A percentile compares a stretch with the other conserved stretches of the same genome.
phyloP scores from a whole-genome alignment of 2,113 vertebrate species.

The Vireo altiloquus region DNA sequence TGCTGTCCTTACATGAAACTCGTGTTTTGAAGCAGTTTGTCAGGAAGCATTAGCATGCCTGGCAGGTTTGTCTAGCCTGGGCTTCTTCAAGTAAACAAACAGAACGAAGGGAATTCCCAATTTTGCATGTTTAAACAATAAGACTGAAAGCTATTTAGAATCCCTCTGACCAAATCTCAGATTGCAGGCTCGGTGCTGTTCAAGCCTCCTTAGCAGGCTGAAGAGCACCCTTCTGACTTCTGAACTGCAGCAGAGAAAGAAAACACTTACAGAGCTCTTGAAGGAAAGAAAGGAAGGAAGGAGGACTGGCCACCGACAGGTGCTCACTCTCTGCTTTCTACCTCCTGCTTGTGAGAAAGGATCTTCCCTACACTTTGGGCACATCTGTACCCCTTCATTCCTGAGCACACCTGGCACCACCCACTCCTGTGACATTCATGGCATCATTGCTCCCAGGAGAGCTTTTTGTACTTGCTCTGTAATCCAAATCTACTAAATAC shows the following conservation, averaged over 20 bases:
- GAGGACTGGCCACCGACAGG: neutral
- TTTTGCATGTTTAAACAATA: neutral
- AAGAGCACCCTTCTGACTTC: neutral
- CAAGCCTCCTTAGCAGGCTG: neutral
- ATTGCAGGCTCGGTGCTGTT: neutral
- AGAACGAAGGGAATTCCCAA: neutral
- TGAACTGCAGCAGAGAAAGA: neutral
- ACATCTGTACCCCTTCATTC: neutral
- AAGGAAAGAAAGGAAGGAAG: neutral
- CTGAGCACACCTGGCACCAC: neutral
- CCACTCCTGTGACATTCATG: neutral
- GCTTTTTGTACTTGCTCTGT: neutral
- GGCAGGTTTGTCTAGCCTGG: neutral
- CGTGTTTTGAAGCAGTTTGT: neutral
- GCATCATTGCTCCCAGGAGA: neutral
- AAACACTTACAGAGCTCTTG: neutral
- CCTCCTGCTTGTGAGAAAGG: neutral
- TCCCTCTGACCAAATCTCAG: neutral
- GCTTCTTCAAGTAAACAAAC: neutral
- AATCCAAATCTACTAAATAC: neutral
- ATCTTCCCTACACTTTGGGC: neutral
- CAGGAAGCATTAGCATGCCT: neutral
- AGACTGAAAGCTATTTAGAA: neutral
- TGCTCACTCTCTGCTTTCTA: neutral
- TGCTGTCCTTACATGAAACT: neutral